These are phyloP conservation scores for Cepaea nemoralis DNA, from an alignment of 1,140 invertebrate genomes.

Conservation along the genomic window DNA sequence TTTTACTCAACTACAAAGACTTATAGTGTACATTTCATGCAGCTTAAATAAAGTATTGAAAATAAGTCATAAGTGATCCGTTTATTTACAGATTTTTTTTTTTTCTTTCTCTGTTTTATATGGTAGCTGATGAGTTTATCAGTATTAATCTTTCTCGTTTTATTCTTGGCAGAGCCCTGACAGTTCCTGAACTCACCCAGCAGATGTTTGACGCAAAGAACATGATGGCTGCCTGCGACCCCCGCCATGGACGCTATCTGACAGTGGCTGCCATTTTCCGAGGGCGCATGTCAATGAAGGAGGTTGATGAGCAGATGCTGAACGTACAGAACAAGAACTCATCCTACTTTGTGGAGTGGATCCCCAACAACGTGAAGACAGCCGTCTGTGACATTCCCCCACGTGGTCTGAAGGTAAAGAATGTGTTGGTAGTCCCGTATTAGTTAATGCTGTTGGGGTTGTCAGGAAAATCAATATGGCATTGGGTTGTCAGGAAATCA, in stretches of 20 bases:
- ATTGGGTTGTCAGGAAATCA: too few species aligned
- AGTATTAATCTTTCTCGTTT: too few species aligned
- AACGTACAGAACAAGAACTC: slow-evolving; percentile 93
- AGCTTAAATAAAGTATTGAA: too few species aligned
- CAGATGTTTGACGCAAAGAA: slow-evolving; percentile 35
- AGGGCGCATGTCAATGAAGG: slow-evolving; percentile 74
- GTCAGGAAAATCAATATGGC: too few species aligned
- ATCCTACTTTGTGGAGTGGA: slow-evolving; percentile 81
- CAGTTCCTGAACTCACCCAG: slow-evolving; percentile 87
- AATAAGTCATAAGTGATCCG: too few species aligned
- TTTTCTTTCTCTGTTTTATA: too few species aligned
- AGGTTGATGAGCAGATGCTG: slow-evolving; percentile 69
- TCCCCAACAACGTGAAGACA: slow-evolving; percentile 81
- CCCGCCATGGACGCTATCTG: slow-evolving; percentile 74
- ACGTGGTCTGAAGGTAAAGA: slow-evolving; percentile 84
- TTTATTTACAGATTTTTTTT: too few species aligned
- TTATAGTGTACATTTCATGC: too few species aligned
- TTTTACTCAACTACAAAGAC: too few species aligned
- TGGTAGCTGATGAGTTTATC: too few species aligned
- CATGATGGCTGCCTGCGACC: slow-evolving; percentile 82
- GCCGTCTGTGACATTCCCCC: slow-evolving; percentile 75
- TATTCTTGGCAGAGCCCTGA: slow-evolving; percentile 51
- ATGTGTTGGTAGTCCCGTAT: too few species aligned
- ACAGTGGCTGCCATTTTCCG: slow-evolving; percentile 93
- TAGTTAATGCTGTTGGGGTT: too few species aligned